A percentile compares a stretch with the other conserved stretches of the same genome.
phyloP scores from a whole-genome alignment of 2,797 vertebrate genomes.

The Sternotherus odoratus region DNA sequence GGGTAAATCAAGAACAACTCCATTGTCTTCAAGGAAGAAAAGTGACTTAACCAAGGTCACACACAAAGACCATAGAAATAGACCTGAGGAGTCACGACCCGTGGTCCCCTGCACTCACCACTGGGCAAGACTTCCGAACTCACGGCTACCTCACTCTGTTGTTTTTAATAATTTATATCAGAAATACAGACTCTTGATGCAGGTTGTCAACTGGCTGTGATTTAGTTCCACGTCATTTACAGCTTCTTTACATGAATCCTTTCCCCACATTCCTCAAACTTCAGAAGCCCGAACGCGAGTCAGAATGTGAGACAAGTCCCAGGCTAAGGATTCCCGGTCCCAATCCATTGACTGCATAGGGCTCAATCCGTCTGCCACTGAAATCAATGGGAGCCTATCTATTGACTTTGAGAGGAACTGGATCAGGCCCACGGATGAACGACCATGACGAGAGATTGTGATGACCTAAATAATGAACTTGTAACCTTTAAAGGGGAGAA shows the following conservation, averaged over 20 bases:
- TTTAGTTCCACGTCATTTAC: neutral
- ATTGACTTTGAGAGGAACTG: neutral
- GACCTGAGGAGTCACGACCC: neutral
- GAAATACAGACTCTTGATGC: neutral
- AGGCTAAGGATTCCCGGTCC: neutral
- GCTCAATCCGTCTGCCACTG: neutral
- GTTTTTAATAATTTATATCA: neutral
- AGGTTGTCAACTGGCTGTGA: neutral
- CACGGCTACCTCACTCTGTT: neutral
- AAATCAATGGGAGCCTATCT: neutral
- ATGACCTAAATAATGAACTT: neutral
- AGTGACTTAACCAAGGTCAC: neutral
- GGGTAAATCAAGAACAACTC: neutral
- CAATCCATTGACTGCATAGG: neutral
- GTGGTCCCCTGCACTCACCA: neutral
- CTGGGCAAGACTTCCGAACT: neutral
- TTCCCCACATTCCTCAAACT: neutral
- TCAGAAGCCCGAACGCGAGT: neutral
- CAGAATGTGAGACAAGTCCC: neutral
- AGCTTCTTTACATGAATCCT: neutral
- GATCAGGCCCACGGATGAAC: neutral
- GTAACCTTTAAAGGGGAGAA: neutral
- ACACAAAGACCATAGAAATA: neutral
- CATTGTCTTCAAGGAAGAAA: neutral
- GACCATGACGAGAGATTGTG: neutral